phyloP scores from a whole-genome alignment of 2,113 vertebrate species.

The Ptilonorhynchus violaceus region DNA sequence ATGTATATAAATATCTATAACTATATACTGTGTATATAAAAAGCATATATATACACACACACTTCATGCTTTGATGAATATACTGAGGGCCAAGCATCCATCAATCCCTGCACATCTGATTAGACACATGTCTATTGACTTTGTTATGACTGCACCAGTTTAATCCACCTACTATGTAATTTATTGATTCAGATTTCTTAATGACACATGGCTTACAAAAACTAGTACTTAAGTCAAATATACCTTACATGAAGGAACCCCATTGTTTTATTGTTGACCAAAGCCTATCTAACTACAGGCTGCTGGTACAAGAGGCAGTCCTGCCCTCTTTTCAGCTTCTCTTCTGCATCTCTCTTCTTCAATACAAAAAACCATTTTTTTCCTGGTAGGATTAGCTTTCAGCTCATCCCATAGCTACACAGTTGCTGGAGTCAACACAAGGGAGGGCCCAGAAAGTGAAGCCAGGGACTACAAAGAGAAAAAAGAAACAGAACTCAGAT shows the following conservation, averaged over 20 bases:
- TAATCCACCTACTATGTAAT: background rate
- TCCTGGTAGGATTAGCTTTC: background rate
- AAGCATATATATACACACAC: background rate
- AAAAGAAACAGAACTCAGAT: background rate
- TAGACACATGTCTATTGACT: background rate
- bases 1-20: background rate
- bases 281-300: constrained; percentile 17
- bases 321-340: background rate
- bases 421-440: background rate
- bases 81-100: background rate
- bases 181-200: background rate
- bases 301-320: background rate
- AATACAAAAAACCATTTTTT: background rate
- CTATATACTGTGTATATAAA: background rate
- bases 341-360: background rate
- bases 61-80: background rate
- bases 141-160: background rate
- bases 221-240: constrained; percentile 5
- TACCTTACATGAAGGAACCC: background rate
- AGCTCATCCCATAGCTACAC: background rate
- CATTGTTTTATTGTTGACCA: constrained; percentile 19
- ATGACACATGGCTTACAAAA: background rate
- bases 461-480: background rate
- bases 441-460: background rate
- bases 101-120: background rate